Conservation (phyloP, 2,113 vertebrate genomes). For the Gila orcuttii region DNA sequence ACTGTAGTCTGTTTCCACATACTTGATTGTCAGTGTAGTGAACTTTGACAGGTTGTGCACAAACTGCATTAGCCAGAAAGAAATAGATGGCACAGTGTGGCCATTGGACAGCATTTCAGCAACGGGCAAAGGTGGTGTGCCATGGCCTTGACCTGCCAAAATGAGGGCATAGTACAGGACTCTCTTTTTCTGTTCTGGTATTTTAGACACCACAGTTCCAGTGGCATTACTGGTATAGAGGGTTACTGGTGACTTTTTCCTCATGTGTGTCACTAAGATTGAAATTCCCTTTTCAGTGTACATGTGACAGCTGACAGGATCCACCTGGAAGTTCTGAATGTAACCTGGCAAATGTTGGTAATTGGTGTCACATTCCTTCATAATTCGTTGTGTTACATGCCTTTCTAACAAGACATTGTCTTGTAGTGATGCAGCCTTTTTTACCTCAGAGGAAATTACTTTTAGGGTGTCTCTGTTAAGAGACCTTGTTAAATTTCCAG, state of each 20-base stretch:
- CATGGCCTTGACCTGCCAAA: slow-evolving; percentile 14
- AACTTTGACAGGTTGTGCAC: neutral
- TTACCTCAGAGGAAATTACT: slow-evolving; percentile 30
- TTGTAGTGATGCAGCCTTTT: slow-evolving; percentile 6
- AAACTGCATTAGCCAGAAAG: slow-evolving; percentile 34
- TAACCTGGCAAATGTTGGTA: slow-evolving; percentile 1
- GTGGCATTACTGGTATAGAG: slow-evolving; percentile 42
- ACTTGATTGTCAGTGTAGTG: neutral
- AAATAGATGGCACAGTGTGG: slow-evolving; percentile 19
- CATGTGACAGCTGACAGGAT: slow-evolving; percentile 34
- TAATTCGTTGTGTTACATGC: slow-evolving; percentile 21
- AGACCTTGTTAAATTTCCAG: slow-evolving; percentile 37
- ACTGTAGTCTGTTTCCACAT: slow-evolving; percentile 22
- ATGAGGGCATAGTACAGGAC: slow-evolving; percentile 36
- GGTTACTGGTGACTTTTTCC: slow-evolving; percentile 8
- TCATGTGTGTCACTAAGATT: slow-evolving; percentile 16
- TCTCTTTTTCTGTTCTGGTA: slow-evolving; percentile 36
- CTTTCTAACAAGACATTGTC: slow-evolving; percentile 39
- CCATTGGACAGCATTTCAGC: slow-evolving; percentile 38
- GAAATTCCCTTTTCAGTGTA: slow-evolving; percentile 38
- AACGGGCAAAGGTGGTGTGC: slow-evolving; percentile 33
- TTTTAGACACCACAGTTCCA: slow-evolving; percentile 35
- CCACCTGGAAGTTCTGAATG: slow-evolving; percentile 36
- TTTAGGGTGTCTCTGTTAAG: slow-evolving; percentile 46
- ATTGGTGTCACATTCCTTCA: slow-evolving; percentile 29